Base-by-base conservation (phyloP, 1,140 invertebrate species). In the Megathymus violae region DNA sequence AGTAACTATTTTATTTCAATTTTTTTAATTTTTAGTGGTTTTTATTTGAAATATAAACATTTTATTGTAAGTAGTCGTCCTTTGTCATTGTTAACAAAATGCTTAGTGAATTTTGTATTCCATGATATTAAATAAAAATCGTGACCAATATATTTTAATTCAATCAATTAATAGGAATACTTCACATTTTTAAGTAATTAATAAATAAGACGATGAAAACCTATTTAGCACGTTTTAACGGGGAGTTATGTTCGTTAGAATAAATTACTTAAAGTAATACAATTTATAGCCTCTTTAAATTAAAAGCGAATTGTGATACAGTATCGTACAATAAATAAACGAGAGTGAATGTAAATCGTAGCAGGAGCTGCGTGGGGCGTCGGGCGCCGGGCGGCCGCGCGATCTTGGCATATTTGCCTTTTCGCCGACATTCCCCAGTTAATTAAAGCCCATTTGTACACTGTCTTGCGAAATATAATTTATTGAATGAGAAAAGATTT, bases 361-460 rank as follows among this genome's bases (percentile, higher is more conserved):
- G 73, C 43, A 69, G 66, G 54, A 54, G 65, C 71, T 76, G 78
- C 64, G 69, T 47, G 62, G 27, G 61, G 59, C 59, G 67, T 65
- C 59, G 46, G 68, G 63, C 62, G 51, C 68, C 64, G 69, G 66
- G 69, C 62, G 56, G 63, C 47, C 59, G 59, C 64, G 67, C 75
- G 76, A 72, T 79, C 76, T 65, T 63, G 67, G 82, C 82, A 82
- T 88, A 82, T 81, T 85, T 85, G 81, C 80, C 81, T 76, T 81
- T 80, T 81, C 69, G 74, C 73, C 74, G 76, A 78, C 77, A 88
- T 88, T 86, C 85, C 76, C 74, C 78, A 84, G 85, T 88, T 88
- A 88, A 88, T 88, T 88, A 88, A 88, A 88, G 80, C 74, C 81
- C 82, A 85, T 88, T 85, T 85, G 77, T 84, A 83, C 75, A 80